Conservation (phyloP, 1,140 invertebrate species). For the Trypoxylus dichotomus region DNA sequence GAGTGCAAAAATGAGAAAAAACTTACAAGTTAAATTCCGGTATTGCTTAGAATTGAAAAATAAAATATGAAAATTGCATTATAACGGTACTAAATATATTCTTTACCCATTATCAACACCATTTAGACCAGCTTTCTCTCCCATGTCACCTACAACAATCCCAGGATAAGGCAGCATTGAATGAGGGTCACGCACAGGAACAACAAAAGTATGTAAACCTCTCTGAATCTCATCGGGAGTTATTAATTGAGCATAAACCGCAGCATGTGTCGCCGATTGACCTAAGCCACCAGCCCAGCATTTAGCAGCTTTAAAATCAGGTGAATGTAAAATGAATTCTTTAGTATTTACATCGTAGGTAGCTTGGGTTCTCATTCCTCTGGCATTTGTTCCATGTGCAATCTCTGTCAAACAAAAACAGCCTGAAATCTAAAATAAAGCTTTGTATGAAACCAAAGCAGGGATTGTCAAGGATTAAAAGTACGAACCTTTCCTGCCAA, state of each 20-base stretch:
- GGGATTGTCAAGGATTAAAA: not conserved
- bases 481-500: slow-evolving; percentile 64
- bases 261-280: slow-evolving; percentile 80
- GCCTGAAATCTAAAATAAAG: slow-evolving; percentile 63
- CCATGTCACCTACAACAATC: slow-evolving; percentile 75
- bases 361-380: slow-evolving; percentile 87
- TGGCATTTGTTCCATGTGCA: slow-evolving; percentile 91
- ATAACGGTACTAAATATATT: no score
- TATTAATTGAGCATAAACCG: slow-evolving; percentile 84
- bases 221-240: slow-evolving; percentile 78
- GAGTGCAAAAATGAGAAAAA: no score
- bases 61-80: no score
- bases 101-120: slow-evolving; percentile 83
- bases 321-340: slow-evolving; percentile 86
- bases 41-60: no score
- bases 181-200: slow-evolving; percentile 73
- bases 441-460: not conserved
- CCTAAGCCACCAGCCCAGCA: slow-evolving; percentile 92
- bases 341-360: slow-evolving; percentile 77
- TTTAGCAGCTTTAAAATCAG: slow-evolving; percentile 92
- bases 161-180: slow-evolving; percentile 72
- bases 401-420: slow-evolving; percentile 94
- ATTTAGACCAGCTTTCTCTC: slow-evolving; percentile 81
- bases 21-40: no score
- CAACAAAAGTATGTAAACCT: slow-evolving; percentile 82